Base-by-base conservation (phyloP, 1,140 invertebrate species). In the Ctenoplectra terminalis region DNA sequence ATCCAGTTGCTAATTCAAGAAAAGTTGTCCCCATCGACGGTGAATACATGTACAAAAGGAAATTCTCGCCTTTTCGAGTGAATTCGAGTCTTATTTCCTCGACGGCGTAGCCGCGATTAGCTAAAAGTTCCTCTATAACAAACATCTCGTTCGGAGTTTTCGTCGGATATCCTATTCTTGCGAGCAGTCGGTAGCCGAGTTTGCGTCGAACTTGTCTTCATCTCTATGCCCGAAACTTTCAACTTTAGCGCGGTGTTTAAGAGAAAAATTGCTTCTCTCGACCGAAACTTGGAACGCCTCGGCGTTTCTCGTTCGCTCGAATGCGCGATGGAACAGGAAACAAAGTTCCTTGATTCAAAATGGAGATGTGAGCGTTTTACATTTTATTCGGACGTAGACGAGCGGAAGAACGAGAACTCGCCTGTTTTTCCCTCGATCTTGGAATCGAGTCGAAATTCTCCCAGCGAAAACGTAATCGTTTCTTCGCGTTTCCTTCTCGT, bases 121-220 rank as follows among this genome's bases (percentile, higher is more conserved):
- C 81, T 80, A 73, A 83, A 83, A 83, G 63, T 83, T 83, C 70
- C 61, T 37, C 61, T 50, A 34, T 64, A 81, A 81, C 82, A 84
- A 84, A 84, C 82, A 81, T 84, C 82, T 76, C 82, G 69, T 81
- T 75, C 50, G n/a, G 77, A 81, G 78, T 84, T 84, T 81, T 81
- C 78, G n/a, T 61, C 63, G 71, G 66, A 71, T 84, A 84, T 71
- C 78, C 63, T 54, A 69, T 70, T 60, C 46, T 73, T 46, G 61
- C 70, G n/a, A 48, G 52, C 43, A 61, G 79, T 9, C 17, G 20
- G 20, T 1, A 23, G 50, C 50, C 8, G 46, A 43, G 34, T 64
- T 26, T 26, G 9, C 75, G 60, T 73, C 82, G 52, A 84, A 84
- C 79, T 85, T 72, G 73, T 85, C 74, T 83, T 85, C 69, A 67